Percentiles rank a stretch among this genome's conserved stretches.
These are phyloP conservation scores for Drosophila parabipectinata DNA, from an alignment of 1,140 invertebrate genomes.

Conservation along the genomic window DNA sequence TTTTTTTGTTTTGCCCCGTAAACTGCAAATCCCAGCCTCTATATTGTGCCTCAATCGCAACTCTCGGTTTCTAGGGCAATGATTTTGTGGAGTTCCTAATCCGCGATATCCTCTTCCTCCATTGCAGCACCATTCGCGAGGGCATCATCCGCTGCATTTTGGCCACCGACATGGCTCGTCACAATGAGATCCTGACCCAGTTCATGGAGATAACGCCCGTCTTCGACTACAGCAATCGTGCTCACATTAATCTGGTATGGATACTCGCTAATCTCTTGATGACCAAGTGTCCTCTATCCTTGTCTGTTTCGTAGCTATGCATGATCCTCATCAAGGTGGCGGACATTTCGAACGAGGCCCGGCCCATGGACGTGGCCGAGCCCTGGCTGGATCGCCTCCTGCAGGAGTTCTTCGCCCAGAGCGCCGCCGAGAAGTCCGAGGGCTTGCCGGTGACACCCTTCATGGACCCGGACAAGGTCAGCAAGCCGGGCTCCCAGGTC, in stretches of 20 bases:
- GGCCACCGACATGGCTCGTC: slow-evolving; percentile 94
- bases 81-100: too few species aligned
- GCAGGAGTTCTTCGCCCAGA: slow-evolving; percentile 92
- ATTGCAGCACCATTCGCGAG: slow-evolving; percentile 87
- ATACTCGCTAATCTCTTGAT: too few species aligned
- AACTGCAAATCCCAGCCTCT: slow-evolving; percentile 2
- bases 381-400: slow-evolving; percentile 93
- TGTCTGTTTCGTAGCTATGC: slow-evolving; percentile 86
- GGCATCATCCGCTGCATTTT: slow-evolving; percentile 94
- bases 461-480: slow-evolving; percentile 96
- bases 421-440: slow-evolving; percentile 93
- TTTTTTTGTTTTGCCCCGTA: not conserved
- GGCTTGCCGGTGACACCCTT: slow-evolving; percentile 94
- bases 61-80: not conserved
- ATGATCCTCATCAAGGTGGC: slow-evolving; percentile 95
- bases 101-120: not conserved
- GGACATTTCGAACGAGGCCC: slow-evolving; percentile 94
- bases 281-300: not conserved
- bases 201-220: slow-evolving; percentile 89
- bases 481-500: slow-evolving; percentile 93
- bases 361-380: slow-evolving; percentile 93
- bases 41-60: not conserved
- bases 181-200: slow-evolving; percentile 93
- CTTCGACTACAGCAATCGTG: slow-evolving; percentile 91
- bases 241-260: slow-evolving; percentile 92